phyloP scores from a whole-genome alignment of 1,140 invertebrate genomes.

The Musca vetustissima region DNA sequence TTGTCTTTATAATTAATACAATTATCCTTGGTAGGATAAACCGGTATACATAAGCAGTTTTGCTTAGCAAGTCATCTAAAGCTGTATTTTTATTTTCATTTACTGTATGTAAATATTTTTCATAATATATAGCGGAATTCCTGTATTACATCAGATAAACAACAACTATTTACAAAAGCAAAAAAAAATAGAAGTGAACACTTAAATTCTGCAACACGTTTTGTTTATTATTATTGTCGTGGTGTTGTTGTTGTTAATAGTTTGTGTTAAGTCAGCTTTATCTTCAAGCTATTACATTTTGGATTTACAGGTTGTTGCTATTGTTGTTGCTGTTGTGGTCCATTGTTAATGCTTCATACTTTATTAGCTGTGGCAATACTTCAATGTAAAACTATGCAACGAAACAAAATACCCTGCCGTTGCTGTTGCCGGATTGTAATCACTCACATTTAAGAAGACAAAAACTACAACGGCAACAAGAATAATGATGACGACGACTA shows the following conservation, averaged over 20 bases:
- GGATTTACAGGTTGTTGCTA: background rate
- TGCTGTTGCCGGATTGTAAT: constrained; percentile 16
- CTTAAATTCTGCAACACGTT: constrained; percentile 17
- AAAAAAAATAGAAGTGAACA: background rate
- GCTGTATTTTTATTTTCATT: too few relatives aligned
- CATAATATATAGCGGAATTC: too few relatives aligned
- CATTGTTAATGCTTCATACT: constrained; percentile 3
- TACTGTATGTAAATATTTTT: too few relatives aligned
- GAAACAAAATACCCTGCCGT: background rate
- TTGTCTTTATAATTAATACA: too few relatives aligned
- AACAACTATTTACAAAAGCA: too few relatives aligned
- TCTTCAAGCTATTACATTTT: constrained; percentile 5
- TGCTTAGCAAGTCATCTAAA: too few relatives aligned
- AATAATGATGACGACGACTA: too few relatives aligned
- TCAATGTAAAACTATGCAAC: background rate
- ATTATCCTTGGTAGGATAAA: too few relatives aligned
- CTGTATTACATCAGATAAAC: too few relatives aligned
- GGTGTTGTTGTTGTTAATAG: constrained; percentile 4
- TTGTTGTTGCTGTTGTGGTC: background rate
- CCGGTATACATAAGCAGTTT: too few relatives aligned
- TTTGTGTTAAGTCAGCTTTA: constrained; percentile 5
- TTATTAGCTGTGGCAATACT: constrained; percentile 21
- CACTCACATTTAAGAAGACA: background rate
- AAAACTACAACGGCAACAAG: background rate
- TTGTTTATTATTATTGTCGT: background rate